A percentile compares a stretch with the other conserved stretches of the same genome.
Conservation (phyloP, 2,888 invertebrate species). For the Oxycera nigricornis region DNA sequence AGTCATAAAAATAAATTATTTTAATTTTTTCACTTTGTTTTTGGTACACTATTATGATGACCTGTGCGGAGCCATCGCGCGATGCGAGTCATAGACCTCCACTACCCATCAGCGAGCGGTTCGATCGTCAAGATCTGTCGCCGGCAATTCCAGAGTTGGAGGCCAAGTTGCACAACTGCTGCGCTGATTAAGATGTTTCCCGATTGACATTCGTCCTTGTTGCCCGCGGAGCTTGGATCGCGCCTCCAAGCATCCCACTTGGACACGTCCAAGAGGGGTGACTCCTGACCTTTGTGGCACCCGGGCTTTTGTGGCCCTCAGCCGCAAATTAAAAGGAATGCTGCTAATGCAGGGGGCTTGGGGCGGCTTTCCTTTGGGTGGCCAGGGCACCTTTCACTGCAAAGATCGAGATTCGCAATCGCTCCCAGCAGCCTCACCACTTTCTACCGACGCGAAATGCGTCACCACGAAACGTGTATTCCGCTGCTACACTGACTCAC, state of each 20-base stretch:
- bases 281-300: too few species aligned
- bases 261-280: too few species aligned
- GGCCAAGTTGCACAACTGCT: not conserved
- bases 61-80: constrained; percentile 13
- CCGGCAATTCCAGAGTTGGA: not conserved
- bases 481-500: not conserved
- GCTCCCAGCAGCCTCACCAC: not conserved
- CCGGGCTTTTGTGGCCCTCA: not conserved
- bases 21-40: constrained; percentile 36
- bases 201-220: not conserved
- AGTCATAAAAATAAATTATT: constrained; percentile 39
- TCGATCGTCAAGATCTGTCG: not conserved
- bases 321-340: not conserved
- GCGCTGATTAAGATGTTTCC: not conserved
- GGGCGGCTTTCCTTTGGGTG: too few species aligned
- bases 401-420: not conserved
- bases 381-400: constrained; percentile 12
- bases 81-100: constrained; percentile 31
- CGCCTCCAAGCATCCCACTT: too few species aligned
- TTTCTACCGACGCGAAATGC: constrained; percentile 11
- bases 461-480: constrained; percentile 16
- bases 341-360: too few species aligned
- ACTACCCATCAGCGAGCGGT: not conserved
- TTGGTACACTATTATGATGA: constrained; percentile 21
- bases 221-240: too few species aligned